phyloP scores from a whole-genome alignment of 2,797 vertebrate genomes.

The Anniella stebbinsi region DNA sequence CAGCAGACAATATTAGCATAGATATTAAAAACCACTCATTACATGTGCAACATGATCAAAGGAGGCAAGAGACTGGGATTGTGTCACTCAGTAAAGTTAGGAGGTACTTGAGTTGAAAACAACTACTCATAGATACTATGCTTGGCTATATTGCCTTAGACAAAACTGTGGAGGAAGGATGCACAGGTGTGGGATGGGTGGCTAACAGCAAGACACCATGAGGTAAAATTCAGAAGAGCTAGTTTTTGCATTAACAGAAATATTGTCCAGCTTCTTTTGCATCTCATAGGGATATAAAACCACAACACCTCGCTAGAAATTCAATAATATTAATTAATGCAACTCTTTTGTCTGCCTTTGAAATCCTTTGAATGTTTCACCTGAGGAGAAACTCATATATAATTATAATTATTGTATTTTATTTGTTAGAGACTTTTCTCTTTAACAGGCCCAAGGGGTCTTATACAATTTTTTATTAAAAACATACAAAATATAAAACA shows the following conservation, averaged over 20 bases:
- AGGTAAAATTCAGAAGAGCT: neutral
- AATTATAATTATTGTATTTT: too few species aligned
- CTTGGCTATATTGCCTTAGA: neutral
- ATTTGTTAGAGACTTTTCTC: neutral
- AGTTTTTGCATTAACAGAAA: neutral
- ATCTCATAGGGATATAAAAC: neutral
- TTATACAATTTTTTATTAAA: too few species aligned
- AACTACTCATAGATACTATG: neutral
- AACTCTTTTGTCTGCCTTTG: neutral
- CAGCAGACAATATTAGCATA: constrained; percentile 52
- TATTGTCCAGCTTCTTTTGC: neutral
- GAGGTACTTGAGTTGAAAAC: constrained; percentile 18
- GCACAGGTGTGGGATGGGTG: neutral
- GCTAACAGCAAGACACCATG: neutral
- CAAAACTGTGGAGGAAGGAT: neutral
- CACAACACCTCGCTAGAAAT: neutral
- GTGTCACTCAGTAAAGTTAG: neutral
- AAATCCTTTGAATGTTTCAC: neutral
- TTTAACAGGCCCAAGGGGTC: too few species aligned
- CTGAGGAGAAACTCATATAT: neutral
- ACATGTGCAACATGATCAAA: constrained; percentile 25
- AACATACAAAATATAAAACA: too few species aligned
- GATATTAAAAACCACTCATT: constrained; percentile 64
- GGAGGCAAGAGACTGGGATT: constrained; percentile 4
- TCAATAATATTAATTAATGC: neutral